These are phyloP conservation scores for Oryzias sinensis DNA, from an alignment of 2,797 vertebrate species.

Conservation along the genomic window DNA sequence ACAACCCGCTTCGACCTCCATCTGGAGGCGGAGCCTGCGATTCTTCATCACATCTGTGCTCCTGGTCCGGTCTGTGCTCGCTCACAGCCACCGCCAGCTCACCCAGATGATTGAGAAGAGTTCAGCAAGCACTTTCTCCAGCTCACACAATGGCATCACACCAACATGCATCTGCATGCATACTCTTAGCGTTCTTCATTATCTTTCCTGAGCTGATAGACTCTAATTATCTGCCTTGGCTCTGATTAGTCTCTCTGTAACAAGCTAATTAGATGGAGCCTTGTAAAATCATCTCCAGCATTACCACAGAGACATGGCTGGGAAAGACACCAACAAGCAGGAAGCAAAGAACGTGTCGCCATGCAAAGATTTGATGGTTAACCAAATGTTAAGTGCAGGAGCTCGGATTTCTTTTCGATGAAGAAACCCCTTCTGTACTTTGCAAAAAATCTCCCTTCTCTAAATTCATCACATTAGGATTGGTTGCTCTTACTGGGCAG, in stretches of 20 bases:
- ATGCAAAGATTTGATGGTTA: constrained; percentile 60
- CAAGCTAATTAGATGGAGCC: constrained; percentile 76
- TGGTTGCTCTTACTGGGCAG: constrained; percentile 54
- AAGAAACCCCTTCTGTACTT: constrained; percentile 45
- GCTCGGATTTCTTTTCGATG: constrained; percentile 70
- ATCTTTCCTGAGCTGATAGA: constrained; percentile 72
- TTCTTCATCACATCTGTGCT: constrained; percentile 56
- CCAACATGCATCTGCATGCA: constrained; percentile 6
- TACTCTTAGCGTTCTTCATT: constrained; percentile 63
- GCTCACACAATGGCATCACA: background rate
- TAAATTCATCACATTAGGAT: constrained; percentile 66
- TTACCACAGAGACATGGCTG: constrained; percentile 70
- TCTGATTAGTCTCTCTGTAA: constrained; percentile 78
- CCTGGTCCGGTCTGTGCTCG: constrained; percentile 47
- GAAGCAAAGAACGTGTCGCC: constrained; percentile 54
- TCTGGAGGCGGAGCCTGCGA: constrained; percentile 13
- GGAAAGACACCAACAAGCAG: constrained; percentile 66
- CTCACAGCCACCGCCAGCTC: constrained; percentile 36
- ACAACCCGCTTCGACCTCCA: constrained; percentile 17
- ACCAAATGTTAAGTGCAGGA: constrained; percentile 70
- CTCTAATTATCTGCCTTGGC: constrained; percentile 76
- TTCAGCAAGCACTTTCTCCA: no score
- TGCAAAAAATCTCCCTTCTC: constrained; percentile 54
- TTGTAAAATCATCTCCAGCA: constrained; percentile 75
- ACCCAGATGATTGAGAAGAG: constrained; percentile 40